Evolutionary conservation across 1,140 invertebrate species (phyloP).

Genomic region (Eurosta solidaginis): DNA sequence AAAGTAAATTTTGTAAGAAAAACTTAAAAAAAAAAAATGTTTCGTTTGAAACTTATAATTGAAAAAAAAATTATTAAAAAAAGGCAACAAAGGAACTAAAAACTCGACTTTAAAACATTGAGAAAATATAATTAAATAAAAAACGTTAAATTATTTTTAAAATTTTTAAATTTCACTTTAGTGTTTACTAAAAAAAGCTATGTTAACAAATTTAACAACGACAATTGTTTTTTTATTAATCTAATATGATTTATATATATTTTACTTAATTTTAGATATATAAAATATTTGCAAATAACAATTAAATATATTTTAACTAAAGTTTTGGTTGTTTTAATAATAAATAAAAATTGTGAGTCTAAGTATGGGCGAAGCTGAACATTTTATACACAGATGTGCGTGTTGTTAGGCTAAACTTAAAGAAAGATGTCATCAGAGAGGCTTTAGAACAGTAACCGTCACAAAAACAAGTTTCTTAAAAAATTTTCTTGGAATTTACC

Average conservation of each 20-base stretch:
- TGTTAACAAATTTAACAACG: neutral
- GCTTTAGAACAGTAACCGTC: too few species aligned
- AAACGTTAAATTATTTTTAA: neutral
- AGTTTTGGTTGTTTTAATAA: neutral
- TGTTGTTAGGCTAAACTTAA: too few species aligned
- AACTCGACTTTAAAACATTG: neutral
- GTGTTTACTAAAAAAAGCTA: neutral
- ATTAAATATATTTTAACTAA: conserved; percentile 10
- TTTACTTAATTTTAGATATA: conserved; percentile 6
- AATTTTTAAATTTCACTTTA: neutral
- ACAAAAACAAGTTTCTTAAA: too few species aligned
- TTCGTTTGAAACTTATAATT: too few species aligned
- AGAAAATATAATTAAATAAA: neutral
- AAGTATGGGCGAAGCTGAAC: too few species aligned
- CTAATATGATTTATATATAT: neutral
- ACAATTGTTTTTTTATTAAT: neutral
- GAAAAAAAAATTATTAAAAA: too few species aligned
- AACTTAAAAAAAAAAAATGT: too few species aligned
- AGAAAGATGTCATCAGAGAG: too few species aligned
- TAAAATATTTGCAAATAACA: neutral
- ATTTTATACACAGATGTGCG: too few species aligned
- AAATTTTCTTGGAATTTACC: too few species aligned
- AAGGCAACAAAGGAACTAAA: neutral
- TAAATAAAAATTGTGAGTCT: neutral
- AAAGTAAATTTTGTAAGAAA: too few species aligned